Evolutionary conservation across 2,888 invertebrate genomes (phyloP), one percentile per base, ranked within the genome.

Genomic region (Rotaria magnacalcarata): DNA sequence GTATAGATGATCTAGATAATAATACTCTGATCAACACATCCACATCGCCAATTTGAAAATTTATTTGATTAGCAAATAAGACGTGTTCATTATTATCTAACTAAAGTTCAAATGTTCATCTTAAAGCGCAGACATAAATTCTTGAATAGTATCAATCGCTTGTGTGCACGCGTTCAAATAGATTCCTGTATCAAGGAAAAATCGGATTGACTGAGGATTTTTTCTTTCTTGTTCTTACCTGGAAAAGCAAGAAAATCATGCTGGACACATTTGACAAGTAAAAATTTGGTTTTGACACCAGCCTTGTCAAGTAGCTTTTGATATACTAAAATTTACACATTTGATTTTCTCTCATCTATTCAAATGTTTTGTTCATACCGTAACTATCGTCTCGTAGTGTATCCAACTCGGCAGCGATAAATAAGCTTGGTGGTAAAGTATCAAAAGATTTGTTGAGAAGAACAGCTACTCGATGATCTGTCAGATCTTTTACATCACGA

Each of bases 351-450:
- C 19, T 34, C 19, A 24, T 41, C 16, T 4, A 6, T 41, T 74
- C 11, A 67, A 27, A 67, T 34, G 14, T 5, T 27, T 7, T 27
- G 24, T 34, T 34, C 24, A 60, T 88, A 90, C 90, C 90, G 87
- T 89, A 89, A 60, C 89, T 89, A n/a, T 89, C 89, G 86, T 90
- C 90, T 84, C 89, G 87, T 19, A 89, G 87, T 27, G 89, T 89
- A 85, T 90, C 90, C 67, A 89, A 87, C 85, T 90, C 90, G 6
- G 90, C 90, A 8, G 90, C 88, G 43, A 90, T 88, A 10, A 90
- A 87, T 52, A 90, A 87, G 19, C 90, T 89, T 6, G 90, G 89
- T 21, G 90, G 90, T 50, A 90, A 87, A 27, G 88, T 87, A n/a
- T 88, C 88, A 86, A 89, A 89, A 50, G 88, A 88, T 60, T 88